Evolutionary conservation across 2,888 invertebrate genomes (phyloP).

Genomic region (Hoplodrina ambigua): DNA sequence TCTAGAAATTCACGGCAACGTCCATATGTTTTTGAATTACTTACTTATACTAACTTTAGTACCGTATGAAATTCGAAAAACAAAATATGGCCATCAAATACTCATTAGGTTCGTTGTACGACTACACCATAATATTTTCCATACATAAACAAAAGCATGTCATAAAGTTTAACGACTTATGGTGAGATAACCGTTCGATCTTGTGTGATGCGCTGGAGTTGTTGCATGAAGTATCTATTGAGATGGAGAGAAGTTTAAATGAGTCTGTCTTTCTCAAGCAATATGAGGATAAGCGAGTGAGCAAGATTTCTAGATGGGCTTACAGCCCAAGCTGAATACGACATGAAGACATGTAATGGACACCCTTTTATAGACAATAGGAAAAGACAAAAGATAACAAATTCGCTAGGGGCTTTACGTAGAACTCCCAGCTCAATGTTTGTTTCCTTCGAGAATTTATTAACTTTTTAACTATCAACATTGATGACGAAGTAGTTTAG

Average conservation of each 20-base stretch:
- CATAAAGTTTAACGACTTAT: slow-evolving; percentile 52
- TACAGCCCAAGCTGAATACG: too few species aligned
- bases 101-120: slow-evolving; percentile 35
- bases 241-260: not conserved
- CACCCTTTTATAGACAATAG: too few species aligned
- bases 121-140: slow-evolving; percentile 13
- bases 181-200: slow-evolving; percentile 26
- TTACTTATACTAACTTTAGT: not conserved
- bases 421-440: too few species aligned
- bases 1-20: not conserved
- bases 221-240: not conserved
- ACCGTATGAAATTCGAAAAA: slow-evolving; percentile 7
- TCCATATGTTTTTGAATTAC: slow-evolving; percentile 7
- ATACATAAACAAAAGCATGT: slow-evolving; percentile 34
- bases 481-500: too few species aligned
- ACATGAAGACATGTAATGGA: too few species aligned
- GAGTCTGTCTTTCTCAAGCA: not conserved
- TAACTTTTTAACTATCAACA: too few species aligned
- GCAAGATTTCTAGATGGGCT: not conserved
- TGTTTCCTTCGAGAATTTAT: too few species aligned
- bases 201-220: slow-evolving; percentile 8
- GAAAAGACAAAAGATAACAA: too few species aligned
- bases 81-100: slow-evolving; percentile 34
- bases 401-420: too few species aligned
- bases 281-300: not conserved